phyloP scores from a whole-genome alignment of 2,888 invertebrate species.

The Acanthosoma haemorrhoidale region DNA sequence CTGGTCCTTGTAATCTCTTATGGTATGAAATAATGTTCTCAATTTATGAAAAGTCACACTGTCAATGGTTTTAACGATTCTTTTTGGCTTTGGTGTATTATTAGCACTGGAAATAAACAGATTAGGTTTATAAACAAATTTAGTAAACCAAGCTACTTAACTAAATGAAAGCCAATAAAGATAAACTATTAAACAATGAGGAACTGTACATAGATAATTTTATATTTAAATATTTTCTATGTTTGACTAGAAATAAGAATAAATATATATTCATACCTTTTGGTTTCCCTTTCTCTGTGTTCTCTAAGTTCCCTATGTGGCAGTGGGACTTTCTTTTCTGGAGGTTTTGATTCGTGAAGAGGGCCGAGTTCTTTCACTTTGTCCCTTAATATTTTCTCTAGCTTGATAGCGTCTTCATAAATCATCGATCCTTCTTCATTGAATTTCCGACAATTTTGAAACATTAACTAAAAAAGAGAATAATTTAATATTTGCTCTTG shows the following conservation, averaged over 20 bases:
- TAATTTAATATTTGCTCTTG: not conserved
- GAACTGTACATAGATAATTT: too few species aligned
- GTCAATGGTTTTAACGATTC: slow-evolving; percentile 35
- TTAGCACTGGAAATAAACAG: slow-evolving; percentile 11
- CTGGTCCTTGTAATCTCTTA: slow-evolving; percentile 80
- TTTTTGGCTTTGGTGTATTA: slow-evolving; percentile 34
- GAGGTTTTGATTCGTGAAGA: slow-evolving; percentile 44
- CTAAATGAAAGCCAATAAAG: not conserved
- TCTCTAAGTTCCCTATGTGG: not conserved
- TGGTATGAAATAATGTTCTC: slow-evolving; percentile 79
- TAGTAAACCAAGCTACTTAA: not conserved
- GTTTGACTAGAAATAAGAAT: too few species aligned
- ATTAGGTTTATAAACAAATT: not conserved
- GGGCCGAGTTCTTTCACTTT: slow-evolving; percentile 71
- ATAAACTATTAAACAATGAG: too few species aligned
- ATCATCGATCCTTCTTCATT: slow-evolving; percentile 95
- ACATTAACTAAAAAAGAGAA: slow-evolving; percentile 69
- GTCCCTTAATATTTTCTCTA: slow-evolving; percentile 78
- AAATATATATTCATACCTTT: not conserved
- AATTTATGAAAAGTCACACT: slow-evolving; percentile 57
- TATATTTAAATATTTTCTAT: too few species aligned
- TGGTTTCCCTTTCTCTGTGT: not conserved
- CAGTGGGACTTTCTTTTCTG: slow-evolving; percentile 36
- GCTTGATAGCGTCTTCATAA: slow-evolving; percentile 84
- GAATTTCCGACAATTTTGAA: slow-evolving; percentile 92